phyloP scores from a whole-genome alignment of 2,888 invertebrate species.

The Drosophila kuntzei region DNA sequence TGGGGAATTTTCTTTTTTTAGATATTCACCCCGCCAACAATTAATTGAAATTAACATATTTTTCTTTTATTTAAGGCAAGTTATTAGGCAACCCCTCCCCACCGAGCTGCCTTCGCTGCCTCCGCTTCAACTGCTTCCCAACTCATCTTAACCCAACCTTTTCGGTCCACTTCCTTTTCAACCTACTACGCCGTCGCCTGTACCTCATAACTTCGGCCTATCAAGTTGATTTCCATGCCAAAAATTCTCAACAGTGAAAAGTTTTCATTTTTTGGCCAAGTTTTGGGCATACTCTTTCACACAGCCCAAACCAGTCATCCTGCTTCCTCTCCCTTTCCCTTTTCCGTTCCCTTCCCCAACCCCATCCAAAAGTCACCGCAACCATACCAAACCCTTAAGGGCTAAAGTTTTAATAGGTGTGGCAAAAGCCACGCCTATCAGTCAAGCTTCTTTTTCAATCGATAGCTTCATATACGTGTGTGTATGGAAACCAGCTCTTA shows the following conservation, averaged over 20 bases:
- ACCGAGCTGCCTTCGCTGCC: not conserved
- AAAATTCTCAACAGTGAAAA: constrained; percentile 45
- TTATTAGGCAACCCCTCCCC: constrained; percentile 34
- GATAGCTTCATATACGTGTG: constrained; percentile 6
- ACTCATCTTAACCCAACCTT: constrained; percentile 12
- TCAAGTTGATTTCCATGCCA: constrained; percentile 60
- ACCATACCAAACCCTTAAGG: not conserved
- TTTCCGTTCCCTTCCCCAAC: not conserved
- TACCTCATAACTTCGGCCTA: constrained; percentile 33
- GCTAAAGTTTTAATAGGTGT: constrained; percentile 30
- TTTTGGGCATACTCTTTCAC: constrained; percentile 38
- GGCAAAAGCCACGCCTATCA: constrained; percentile 37
- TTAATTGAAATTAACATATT: constrained; percentile 81
- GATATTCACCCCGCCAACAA: constrained; percentile 58
- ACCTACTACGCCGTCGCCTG: not conserved
- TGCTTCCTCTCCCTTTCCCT: not conserved
- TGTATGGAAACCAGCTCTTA: constrained; percentile 1
- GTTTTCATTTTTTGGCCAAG: constrained; percentile 45
- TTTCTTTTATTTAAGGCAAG: constrained; percentile 72
- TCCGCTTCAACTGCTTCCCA: not conserved
- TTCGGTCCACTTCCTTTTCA: constrained; percentile 2
- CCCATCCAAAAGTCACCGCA: constrained; percentile 9
- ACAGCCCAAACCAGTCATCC: not conserved
- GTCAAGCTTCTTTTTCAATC: constrained; percentile 18
- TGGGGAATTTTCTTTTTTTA: constrained; percentile 39